Base-by-base conservation (phyloP, 2,888 invertebrate species). In the Sarcophaga carnaria region DNA sequence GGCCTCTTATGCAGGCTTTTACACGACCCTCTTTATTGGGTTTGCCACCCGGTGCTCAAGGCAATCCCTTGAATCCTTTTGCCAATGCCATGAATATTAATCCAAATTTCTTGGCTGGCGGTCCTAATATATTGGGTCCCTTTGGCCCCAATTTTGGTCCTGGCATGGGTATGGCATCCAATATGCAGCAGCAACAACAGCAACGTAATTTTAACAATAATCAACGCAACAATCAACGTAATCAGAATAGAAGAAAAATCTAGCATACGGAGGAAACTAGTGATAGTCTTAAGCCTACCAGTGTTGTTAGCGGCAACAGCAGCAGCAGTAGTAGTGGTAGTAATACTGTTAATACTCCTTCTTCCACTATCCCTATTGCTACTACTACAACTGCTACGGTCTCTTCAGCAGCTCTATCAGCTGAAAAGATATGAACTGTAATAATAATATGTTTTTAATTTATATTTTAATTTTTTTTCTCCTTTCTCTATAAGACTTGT, bases 1-100 rank as follows among this genome's bases (percentile, higher is more conserved):
- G 92, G 93, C 84, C 87, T 2, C 82, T 88, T 4, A 85, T 85
- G 64, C 72, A 90, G 94, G 91, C 86, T 12, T 90, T 91, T 88
- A 94, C 84, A 90, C 94, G 89, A 4, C 95, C 95, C 0, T 95
- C 95, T 1, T 91, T 95, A 47, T 92, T 96, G 88, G 95, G 95
- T 14, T 94, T 95, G 90, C 94, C 95, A 64, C 95, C 95, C 47
- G 94, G 88, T 60, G 80, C 83, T 17, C 89, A 80, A 67, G 88
- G 81, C 64, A 92, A 90, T 89, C 90, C 89, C 1, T 89, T 91
- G 45, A 91, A 90, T 89, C 91, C 91, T 3, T 91, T 91, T 71
- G 88, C 63, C 17, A 87, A 87, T 54, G 64, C 86, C 12, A 54
- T 88, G 86, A 64, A 89, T 67, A 81, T 88, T 27, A 86, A 85